These are phyloP conservation scores for Drepana falcataria DNA, from an alignment of 2,888 invertebrate species.

Conservation along the genomic window DNA sequence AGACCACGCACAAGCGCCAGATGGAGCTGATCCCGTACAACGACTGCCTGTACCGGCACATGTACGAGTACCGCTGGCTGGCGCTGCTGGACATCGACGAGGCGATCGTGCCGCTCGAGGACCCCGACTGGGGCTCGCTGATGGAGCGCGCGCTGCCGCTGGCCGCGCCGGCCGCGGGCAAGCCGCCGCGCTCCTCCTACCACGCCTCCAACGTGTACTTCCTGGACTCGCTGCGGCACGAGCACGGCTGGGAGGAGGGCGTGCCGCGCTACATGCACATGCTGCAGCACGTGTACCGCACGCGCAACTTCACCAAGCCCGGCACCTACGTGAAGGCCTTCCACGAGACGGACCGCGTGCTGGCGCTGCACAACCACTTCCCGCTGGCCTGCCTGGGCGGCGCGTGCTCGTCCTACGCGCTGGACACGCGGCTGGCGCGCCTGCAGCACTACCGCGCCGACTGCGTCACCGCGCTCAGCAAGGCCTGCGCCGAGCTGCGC, in stretches of 20 bases:
- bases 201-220: constrained; percentile 96
- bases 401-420: constrained; percentile 89
- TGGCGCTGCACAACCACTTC: constrained; percentile 95
- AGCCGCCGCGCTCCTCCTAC: constrained; percentile 84
- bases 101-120: constrained; percentile 92
- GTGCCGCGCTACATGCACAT: constrained; percentile 94
- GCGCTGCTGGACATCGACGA: constrained; percentile 96
- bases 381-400: constrained; percentile 92
- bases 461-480: constrained; percentile 92
- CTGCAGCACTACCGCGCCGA: constrained; percentile 96
- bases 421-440: constrained; percentile 90
- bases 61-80: constrained; percentile 93
- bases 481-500: constrained; percentile 89
- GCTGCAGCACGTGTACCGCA: constrained; percentile 94
- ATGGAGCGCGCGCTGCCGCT: constrained; percentile 85
- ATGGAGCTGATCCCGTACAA: constrained; percentile 98
- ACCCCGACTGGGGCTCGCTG: constrained; percentile 85
- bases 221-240: constrained; percentile 90
- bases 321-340: constrained; percentile 96
- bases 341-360: constrained; percentile 92
- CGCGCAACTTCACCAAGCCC: constrained; percentile 94
- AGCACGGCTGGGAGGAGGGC: constrained; percentile 87
- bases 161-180: constrained; percentile 74
- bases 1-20: constrained; percentile 94
- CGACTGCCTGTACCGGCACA: constrained; percentile 95